Conservation (phyloP, 2,113 vertebrate species). For the Ceyx cyanopectus region DNA sequence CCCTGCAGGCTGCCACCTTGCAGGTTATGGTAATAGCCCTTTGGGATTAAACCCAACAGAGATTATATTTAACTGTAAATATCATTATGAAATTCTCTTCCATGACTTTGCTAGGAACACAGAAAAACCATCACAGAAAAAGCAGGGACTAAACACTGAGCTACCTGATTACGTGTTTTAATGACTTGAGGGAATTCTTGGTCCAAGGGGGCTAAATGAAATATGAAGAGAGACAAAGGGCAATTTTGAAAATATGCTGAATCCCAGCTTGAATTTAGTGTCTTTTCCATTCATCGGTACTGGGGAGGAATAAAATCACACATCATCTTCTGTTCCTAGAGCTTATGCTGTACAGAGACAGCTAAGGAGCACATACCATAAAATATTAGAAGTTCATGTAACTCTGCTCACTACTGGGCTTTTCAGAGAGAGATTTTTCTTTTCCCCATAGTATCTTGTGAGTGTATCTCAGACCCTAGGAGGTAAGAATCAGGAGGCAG, state of each 20-base stretch:
- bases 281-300: neutral
- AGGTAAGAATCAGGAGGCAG: neutral
- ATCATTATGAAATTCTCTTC: neutral
- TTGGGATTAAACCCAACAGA: neutral
- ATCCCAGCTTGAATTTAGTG: neutral
- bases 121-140: neutral
- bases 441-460: neutral
- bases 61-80: neutral
- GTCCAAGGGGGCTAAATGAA: neutral
- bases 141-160: neutral
- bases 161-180: neutral
- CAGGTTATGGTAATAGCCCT: neutral
- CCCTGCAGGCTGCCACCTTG: neutral
- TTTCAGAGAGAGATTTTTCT: neutral
- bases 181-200: neutral
- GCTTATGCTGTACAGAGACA: neutral
- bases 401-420: neutral
- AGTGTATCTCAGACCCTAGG: neutral
- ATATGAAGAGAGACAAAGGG: neutral
- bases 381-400: neutral
- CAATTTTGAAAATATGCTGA: neutral
- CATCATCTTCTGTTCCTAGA: neutral
- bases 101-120: neutral
- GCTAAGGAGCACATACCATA: neutral
- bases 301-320: neutral